Conservation (phyloP, 2,113 vertebrate species). For the Acrocephalus arundinaceus region DNA sequence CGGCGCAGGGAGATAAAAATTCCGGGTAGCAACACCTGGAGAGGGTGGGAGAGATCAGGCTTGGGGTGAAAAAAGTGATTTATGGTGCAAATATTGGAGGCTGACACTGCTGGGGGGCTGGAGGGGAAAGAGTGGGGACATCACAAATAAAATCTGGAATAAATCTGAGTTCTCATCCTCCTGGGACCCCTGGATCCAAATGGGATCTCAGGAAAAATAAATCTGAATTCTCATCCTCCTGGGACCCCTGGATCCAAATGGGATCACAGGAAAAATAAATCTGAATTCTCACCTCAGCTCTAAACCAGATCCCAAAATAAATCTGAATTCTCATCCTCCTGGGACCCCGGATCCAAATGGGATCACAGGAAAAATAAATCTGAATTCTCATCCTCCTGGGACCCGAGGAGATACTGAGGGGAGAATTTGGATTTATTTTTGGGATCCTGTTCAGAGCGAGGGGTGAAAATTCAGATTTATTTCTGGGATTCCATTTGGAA, state of each 20-base stretch:
- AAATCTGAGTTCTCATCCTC: not conserved
- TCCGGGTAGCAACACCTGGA: not conserved
- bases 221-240: not conserved
- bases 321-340: not conserved
- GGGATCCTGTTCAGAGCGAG: not conserved
- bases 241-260: fast-evolving
- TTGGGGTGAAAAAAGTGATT: not conserved
- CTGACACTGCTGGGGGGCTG: not conserved
- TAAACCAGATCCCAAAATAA: not conserved
- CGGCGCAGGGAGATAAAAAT: not conserved
- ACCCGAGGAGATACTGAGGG: too few relatives aligned
- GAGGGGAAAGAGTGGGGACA: not conserved
- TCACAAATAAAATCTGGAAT: not conserved
- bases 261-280: not conserved
- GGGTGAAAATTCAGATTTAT: not conserved
- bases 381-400: not conserved
- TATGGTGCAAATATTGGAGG: not conserved
- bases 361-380: not conserved
- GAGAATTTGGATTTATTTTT: not conserved
- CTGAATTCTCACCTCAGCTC: fast-evolving
- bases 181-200: not conserved
- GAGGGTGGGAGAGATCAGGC: not conserved
- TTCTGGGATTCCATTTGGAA: not conserved
- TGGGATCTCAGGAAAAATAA: fast-evolving
- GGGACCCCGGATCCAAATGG: too few relatives aligned